A percentile compares a stretch with the other conserved stretches of the same genome.
phyloP scores from a whole-genome alignment of 2,113 vertebrate species.

The Picathartes gymnocephalus region DNA sequence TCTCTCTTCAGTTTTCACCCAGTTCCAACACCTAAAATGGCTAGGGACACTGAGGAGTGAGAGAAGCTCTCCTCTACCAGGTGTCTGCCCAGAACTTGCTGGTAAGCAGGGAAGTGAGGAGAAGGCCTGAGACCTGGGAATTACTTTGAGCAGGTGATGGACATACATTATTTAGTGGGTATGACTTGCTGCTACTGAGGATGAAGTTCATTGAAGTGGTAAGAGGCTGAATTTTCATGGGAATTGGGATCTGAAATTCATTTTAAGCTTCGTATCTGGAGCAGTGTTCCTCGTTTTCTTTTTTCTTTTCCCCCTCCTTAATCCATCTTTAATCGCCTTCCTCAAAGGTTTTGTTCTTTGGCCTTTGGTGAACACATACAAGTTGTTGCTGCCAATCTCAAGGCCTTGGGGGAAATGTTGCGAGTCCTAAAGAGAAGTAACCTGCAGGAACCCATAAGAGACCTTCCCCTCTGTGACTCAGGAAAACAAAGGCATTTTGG shows the following conservation, averaged over 20 bases:
- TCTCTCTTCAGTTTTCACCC: background rate
- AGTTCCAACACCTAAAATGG: background rate
- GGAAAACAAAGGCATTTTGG: background rate
- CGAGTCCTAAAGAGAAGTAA: background rate
- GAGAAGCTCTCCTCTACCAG: background rate
- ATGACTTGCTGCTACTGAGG: background rate
- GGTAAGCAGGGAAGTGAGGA: background rate
- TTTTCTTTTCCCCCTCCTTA: background rate
- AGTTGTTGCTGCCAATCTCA: background rate
- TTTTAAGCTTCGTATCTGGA: background rate
- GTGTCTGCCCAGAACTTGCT: background rate
- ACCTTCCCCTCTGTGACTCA: background rate
- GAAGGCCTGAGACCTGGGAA: background rate
- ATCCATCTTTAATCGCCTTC: slow-evolving; percentile 9
- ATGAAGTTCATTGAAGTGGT: background rate
- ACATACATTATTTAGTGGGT: background rate
- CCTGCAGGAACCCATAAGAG: background rate
- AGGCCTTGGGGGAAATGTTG: background rate
- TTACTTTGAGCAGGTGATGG: background rate
- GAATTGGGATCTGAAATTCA: background rate
- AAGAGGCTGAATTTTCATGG: background rate
- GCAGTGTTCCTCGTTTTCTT: background rate
- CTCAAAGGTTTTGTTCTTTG: slow-evolving; percentile 8
- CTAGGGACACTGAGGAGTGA: background rate
- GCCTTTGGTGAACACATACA: background rate